Percentiles rank a stretch among this genome's conserved stretches.
These are phyloP conservation scores for Asobara japonica DNA, from an alignment of 1,140 invertebrate genomes.

Conservation along the genomic window DNA sequence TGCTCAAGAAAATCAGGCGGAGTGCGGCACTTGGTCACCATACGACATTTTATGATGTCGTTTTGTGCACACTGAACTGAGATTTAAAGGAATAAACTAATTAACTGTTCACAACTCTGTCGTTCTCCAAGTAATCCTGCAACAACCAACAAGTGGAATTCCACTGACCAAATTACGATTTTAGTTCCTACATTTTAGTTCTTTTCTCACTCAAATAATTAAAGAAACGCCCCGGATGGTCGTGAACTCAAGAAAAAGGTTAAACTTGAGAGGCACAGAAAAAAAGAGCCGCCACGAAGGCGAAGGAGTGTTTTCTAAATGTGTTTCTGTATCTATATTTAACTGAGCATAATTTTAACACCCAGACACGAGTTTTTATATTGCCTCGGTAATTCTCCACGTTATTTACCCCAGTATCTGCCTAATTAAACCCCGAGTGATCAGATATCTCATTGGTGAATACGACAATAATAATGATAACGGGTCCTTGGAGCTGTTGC, in stretches of 20 bases:
- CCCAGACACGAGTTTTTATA: not conserved
- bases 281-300: not conserved
- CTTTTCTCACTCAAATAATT: not conserved
- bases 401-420: not conserved
- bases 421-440: not conserved
- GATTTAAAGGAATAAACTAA: no score
- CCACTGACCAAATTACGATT: not conserved
- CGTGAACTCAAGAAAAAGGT: not conserved
- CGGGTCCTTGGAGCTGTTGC: not conserved
- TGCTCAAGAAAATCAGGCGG: no score
- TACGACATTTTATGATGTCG: no score
- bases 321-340: conserved; percentile 47
- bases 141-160: no score
- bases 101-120: no score
- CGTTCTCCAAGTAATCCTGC: no score
- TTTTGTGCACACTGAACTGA: no score
- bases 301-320: conserved; percentile 38
- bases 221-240: not conserved
- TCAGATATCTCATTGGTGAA: not conserved
- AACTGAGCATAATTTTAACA: conserved; percentile 42
- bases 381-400: not conserved
- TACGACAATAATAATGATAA: not conserved
- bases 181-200: not conserved
- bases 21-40: no score
- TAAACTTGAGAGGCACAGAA: not conserved